Evolutionary conservation across 2,797 vertebrate genomes (phyloP), one percentile per base, ranked within the genome.

Genomic region (Yasuhikotakia modesta): DNA sequence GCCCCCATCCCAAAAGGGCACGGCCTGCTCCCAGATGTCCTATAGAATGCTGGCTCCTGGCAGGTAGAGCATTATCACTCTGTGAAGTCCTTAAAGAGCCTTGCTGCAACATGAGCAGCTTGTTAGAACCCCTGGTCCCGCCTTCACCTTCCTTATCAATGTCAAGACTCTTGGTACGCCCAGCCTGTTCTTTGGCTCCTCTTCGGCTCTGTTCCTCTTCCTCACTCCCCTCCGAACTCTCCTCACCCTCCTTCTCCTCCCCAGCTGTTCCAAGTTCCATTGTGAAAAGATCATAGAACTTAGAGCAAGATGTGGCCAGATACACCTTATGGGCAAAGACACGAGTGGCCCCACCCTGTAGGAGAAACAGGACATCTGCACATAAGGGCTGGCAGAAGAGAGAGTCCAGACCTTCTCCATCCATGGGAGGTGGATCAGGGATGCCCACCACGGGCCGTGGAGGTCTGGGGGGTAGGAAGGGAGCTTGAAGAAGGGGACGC

Each of bases 311-410:
- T 1, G 95, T 96, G 64, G 96, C 96, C 85, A 97, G 88, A 87
- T 95, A 96, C 55, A 96, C 92, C 48, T 94, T 95, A 87, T 96
- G 96, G 14, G 95, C 95, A n/a, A 95, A 96, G 80, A 96, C 92
- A 0, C 61, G 91, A n/a, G 88, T 92, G 57, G 83, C 81, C 6
- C 94, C 94, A 0, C 85, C 90, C 53, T 94, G 93, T 79, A 96
- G 91, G 70, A 93, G 89, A 80, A 97, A 96, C 61, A 95, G 89
- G 1, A 96, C 94, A 52, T 97, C 95, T 17, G 95, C 91, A 1
- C 95, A 96, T 11, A 95, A 91, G 0, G 95, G 93, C 57, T 91
- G 88, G 68, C 81, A 92, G 90, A 96, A 96, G 57, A 96, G 94
- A 5, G 93, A 89, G 13, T 93, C 91, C 0, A 93, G 94, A 7